Percentiles rank a stretch among this genome's conserved stretches.
These are phyloP conservation scores for Ploceus nigricollis DNA, from an alignment of 2,113 vertebrate genomes.

Conservation along the genomic window DNA sequence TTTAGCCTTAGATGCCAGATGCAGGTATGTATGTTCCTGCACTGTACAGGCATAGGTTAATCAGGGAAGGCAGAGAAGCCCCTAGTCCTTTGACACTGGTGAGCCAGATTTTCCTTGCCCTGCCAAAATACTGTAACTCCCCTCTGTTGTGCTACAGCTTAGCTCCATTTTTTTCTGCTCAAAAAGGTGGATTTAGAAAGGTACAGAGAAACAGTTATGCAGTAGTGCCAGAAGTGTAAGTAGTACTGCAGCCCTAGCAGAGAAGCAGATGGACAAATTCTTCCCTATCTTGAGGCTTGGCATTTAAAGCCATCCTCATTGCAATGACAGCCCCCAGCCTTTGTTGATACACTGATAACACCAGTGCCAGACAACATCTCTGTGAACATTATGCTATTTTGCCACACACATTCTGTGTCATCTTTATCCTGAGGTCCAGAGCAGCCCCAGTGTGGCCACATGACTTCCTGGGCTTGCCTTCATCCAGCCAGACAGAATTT, in stretches of 20 bases:
- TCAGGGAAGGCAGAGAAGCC: background rate
- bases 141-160: background rate
- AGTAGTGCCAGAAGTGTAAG: background rate
- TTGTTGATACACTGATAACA: background rate
- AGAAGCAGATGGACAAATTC: background rate
- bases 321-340: background rate
- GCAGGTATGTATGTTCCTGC: background rate
- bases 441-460: background rate
- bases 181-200: background rate
- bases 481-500: background rate
- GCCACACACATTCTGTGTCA: background rate
- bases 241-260: background rate
- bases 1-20: background rate
- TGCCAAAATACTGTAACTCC: background rate
- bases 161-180: background rate
- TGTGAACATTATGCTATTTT: background rate
- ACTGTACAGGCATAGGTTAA: background rate
- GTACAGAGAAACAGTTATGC: background rate
- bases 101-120: background rate
- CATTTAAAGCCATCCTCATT: background rate
- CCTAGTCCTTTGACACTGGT: background rate
- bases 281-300: background rate
- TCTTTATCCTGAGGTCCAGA: background rate
- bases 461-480: background rate
- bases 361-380: background rate